These are phyloP conservation scores for Lytechinus variegatus DNA, from an alignment of 35 echinoderm and acorn worm genomes.

Conservation along the genomic window DNA sequence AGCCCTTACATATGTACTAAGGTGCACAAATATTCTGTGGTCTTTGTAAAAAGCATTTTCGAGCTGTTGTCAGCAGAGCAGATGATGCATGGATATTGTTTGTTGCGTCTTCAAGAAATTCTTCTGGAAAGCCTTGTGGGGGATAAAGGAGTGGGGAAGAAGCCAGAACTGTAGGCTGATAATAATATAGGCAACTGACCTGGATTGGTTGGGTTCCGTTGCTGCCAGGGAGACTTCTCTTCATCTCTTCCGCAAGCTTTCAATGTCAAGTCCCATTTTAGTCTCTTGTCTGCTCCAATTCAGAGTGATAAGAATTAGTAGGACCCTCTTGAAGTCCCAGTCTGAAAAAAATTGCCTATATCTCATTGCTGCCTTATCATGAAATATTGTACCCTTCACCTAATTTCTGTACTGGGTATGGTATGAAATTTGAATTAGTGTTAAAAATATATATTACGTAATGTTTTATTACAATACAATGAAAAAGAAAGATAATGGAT, in stretches of 20 bases:
- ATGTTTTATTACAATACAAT: not conserved
- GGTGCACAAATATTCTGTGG: not conserved
- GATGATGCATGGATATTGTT: not conserved
- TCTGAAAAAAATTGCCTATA: not conserved
- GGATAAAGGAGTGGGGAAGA: not conserved
- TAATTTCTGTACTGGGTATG: not conserved
- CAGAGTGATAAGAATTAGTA: not conserved
- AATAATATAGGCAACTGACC: not conserved
- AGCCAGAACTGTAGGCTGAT: not conserved
- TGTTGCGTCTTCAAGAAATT: not conserved
- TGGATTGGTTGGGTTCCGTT: not conserved
- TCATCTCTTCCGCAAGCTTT: not conserved
- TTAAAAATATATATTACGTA: not conserved
- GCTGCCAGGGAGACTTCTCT: not conserved
- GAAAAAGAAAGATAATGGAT: not conserved
- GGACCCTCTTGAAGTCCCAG: not conserved
- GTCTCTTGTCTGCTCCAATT: constrained; percentile 17
- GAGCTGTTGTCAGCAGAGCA: not conserved
- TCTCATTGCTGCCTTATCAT: not conserved
- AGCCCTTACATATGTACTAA: not conserved
- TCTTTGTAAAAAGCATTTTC: not conserved
- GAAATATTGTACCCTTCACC: not conserved
- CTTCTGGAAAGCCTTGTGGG: not conserved
- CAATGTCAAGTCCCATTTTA: constrained; percentile 12
- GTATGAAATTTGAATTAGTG: not conserved